Percentiles rank a stretch among this genome's conserved stretches.
Conservation (phyloP, 2,797 vertebrate genomes). For the Mastacembelus armatus region DNA sequence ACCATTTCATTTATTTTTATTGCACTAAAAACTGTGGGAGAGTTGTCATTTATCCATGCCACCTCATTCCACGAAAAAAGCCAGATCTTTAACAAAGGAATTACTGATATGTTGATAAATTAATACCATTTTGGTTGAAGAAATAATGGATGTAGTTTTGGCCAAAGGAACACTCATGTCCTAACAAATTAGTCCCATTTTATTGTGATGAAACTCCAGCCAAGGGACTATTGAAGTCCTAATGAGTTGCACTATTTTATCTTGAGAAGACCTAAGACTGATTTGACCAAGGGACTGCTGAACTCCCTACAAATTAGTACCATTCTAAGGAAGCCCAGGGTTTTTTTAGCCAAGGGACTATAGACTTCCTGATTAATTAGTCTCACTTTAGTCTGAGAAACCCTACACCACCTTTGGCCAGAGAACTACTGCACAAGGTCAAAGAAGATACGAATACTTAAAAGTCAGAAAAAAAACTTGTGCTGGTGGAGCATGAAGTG, state of each 20-base stretch:
- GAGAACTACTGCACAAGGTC: conserved; percentile 31
- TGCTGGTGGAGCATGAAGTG: conserved; percentile 46
- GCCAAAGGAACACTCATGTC: conserved; percentile 38
- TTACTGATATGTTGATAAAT: conserved; percentile 51
- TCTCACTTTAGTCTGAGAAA: conserved; percentile 24
- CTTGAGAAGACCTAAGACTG: conserved; percentile 41
- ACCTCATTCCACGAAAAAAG: conserved; percentile 23
- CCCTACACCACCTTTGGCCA: conserved; percentile 10
- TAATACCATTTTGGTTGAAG: conserved; percentile 39
- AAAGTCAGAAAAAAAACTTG: conserved; percentile 44
- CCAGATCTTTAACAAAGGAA: conserved; percentile 19
- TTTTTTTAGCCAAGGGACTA: conserved; percentile 42
- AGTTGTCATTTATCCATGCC: conserved; percentile 33
- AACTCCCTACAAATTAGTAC: conserved; percentile 46
- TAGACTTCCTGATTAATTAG: conserved; percentile 54
- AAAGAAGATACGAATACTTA: conserved; percentile 39
- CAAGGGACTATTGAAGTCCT: conserved; percentile 48
- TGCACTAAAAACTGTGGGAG: background rate
- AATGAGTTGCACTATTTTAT: conserved; percentile 62
- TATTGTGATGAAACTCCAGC: conserved; percentile 40
- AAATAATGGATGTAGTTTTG: conserved; percentile 45
- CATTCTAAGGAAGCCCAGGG: conserved; percentile 30
- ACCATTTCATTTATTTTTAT: conserved; percentile 13
- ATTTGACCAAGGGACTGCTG: conserved; percentile 38
- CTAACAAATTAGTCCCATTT: conserved; percentile 62